Percentiles rank a stretch among this genome's conserved stretches.
Conservation (phyloP, 2,888 invertebrate species). For the Pyrrhosoma nymphula region DNA sequence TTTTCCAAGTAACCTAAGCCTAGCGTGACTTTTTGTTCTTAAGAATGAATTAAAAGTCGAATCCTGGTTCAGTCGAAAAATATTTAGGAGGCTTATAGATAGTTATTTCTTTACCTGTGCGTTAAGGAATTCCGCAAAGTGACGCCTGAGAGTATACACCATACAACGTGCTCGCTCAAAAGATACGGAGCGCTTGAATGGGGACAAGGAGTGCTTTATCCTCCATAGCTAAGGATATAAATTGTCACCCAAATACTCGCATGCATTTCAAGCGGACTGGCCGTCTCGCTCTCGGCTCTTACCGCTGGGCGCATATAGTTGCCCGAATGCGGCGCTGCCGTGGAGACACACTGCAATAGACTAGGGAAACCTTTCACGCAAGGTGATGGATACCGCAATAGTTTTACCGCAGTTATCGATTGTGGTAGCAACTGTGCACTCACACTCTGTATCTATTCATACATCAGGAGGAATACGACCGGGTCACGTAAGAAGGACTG, state of each 20-base stretch:
- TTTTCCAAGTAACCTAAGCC: too few species aligned
- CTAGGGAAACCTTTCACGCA: constrained; percentile 20
- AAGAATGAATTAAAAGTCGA: too few species aligned
- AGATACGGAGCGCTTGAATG: too few species aligned
- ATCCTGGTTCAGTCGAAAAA: too few species aligned
- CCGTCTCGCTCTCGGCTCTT: neutral
- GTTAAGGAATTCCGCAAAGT: too few species aligned
- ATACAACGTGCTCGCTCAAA: too few species aligned
- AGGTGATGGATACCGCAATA: neutral
- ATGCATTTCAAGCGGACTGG: neutral
- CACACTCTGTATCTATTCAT: constrained; percentile 5
- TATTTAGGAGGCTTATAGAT: too few species aligned
- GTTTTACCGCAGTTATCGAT: constrained; percentile 28
- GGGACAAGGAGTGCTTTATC: too few species aligned
- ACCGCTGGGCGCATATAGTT: neutral
- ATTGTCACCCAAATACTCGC: neutral
- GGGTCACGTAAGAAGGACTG: neutral
- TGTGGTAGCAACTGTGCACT: neutral
- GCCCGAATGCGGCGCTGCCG: neutral
- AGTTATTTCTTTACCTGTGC: too few species aligned
- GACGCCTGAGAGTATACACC: too few species aligned
- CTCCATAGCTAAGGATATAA: too few species aligned
- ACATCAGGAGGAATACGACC: neutral
- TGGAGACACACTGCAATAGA: neutral
- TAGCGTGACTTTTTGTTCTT: too few species aligned